Percentiles rank a stretch among this genome's conserved stretches.
phyloP scores from a whole-genome alignment of 2,113 vertebrate genomes.

The Calidris pugnax region DNA sequence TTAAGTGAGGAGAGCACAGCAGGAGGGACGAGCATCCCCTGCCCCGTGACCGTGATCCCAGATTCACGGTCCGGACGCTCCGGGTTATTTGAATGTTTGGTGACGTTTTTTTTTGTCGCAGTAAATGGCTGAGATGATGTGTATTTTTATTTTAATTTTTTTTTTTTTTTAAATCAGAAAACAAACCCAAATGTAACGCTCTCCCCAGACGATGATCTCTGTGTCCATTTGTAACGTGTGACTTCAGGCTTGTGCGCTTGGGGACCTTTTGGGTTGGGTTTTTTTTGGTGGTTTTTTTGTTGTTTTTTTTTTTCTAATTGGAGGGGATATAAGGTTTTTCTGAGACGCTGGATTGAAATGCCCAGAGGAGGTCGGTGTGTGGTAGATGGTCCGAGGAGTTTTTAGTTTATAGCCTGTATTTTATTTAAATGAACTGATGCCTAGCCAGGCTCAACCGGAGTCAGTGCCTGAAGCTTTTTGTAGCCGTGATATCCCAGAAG shows the following conservation, averaged over 20 bases:
- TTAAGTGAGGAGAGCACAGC: neutral
- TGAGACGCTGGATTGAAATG: neutral
- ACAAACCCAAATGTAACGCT: neutral
- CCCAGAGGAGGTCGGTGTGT: neutral
- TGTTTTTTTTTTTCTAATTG: neutral
- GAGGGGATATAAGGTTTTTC: conserved; percentile 26
- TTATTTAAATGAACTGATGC: conserved; percentile 64
- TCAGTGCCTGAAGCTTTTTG: conserved; percentile 56
- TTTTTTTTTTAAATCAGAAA: neutral
- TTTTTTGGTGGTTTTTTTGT: too few species aligned
- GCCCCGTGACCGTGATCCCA: neutral
- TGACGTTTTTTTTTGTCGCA: neutral
- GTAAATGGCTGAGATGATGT: neutral
- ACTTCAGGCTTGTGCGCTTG: neutral
- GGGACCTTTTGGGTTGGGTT: neutral
- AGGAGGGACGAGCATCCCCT: neutral
- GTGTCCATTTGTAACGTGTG: neutral
- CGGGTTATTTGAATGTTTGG: conserved; percentile 13
- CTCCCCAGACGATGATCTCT: neutral
- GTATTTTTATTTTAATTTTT: neutral
- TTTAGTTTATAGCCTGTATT: conserved; percentile 15
- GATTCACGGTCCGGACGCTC: neutral
- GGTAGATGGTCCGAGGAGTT: neutral
- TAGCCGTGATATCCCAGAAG: conserved; percentile 52
- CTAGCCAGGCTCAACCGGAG: conserved; percentile 56